Evolutionary conservation across 1,140 invertebrate species (phyloP), one percentile per base, ranked within the genome.

Genomic region (Drosophila baimaii): DNA sequence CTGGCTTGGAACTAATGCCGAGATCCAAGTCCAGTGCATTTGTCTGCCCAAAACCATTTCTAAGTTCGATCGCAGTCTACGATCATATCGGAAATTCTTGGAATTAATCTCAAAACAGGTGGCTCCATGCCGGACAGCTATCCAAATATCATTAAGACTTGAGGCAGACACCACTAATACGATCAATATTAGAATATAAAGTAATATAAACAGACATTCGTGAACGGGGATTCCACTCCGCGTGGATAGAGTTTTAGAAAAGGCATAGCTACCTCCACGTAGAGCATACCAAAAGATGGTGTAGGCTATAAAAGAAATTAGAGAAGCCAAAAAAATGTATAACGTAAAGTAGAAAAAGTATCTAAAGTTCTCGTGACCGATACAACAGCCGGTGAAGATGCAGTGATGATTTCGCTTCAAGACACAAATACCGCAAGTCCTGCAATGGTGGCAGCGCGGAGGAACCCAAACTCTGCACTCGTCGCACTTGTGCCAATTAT

Each of bases 331-430:
- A 8, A 62, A 7, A 5, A 12, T 62, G 59, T 10, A 25, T 15
- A 7, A 61, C 0, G n/a, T n/a, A 8, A 61, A 61, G 13, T 35
- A 61, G n/a, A 61, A 25, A 0, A 56, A 61, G 21, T 55, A 56
- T 61, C 57, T 55, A 3, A 17, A 61, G 57, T 61, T 61, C 0
- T 7, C 57, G 25, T 61, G 57, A 0, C 57, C 57, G 1, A 61
- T 10, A 29, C 57, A 61, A 27, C 21, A 25, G 2, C 57, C 47
- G 10, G 51, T 21, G 21, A 56, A 6, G 12, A 5, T 9, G 12
- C 57, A 61, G 19, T 54, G 51, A 0, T 61, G 57, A 33, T 61
- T 49, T 9, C 57, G 57, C 47, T 19, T 56, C 0, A 61, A 5
- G 0, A 61, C 29, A 61, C 47, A 61, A 3, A 61, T 25, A n/a